Conservation (phyloP, 2,888 invertebrate genomes). For the Allygus modestus region DNA sequence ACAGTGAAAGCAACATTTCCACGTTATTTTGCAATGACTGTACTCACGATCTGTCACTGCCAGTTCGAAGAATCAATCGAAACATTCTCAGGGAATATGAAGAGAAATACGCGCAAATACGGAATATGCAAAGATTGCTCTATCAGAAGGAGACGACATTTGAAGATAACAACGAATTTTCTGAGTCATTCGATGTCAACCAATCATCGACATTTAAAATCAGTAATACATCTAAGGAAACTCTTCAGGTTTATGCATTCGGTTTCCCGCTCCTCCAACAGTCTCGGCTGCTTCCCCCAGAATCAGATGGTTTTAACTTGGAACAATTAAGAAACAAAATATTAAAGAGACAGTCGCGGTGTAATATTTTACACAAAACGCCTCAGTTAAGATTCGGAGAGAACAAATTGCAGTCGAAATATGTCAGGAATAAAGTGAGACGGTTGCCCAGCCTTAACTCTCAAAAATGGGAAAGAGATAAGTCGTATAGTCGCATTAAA, state of each 20-base stretch:
- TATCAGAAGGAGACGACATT: background rate
- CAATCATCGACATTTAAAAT: background rate
- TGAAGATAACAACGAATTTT: background rate
- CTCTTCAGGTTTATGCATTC: background rate
- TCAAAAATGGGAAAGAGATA: background rate
- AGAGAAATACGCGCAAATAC: slow-evolving; percentile 21
- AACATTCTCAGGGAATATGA: background rate
- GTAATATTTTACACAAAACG: background rate
- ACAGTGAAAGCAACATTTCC: background rate
- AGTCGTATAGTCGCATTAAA: background rate
- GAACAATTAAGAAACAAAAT: slow-evolving; percentile 11
- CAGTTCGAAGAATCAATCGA: background rate
- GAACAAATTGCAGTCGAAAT: background rate
- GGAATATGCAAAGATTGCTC: slow-evolving; percentile 5
- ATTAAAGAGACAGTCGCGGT: slow-evolving; percentile 3
- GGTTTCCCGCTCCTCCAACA: background rate
- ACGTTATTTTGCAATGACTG: slow-evolving; percentile 8
- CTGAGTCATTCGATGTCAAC: background rate
- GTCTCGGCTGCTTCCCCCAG: background rate
- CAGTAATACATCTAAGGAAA: background rate
- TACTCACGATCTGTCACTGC: background rate
- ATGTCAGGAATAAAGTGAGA: background rate
- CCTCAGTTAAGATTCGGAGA: background rate
- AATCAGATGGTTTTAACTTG: background rate
- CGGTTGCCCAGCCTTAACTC: background rate